phyloP scores from a whole-genome alignment of 2,113 vertebrate genomes.

The Neoarius graeffei region DNA sequence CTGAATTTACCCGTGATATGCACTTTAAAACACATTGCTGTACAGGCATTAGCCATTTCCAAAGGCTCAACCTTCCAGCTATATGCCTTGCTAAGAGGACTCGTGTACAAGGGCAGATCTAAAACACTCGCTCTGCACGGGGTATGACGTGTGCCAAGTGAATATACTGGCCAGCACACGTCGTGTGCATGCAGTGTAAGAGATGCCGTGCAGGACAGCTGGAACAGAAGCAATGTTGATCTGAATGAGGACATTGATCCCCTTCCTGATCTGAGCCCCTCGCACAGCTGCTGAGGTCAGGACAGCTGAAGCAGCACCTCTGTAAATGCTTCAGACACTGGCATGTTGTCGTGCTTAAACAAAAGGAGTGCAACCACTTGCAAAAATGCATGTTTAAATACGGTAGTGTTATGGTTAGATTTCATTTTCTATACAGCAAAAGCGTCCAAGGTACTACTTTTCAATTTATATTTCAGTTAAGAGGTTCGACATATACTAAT shows the following conservation, averaged over 20 bases:
- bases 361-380: neutral
- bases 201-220: constrained; percentile 42
- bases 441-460: neutral
- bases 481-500: neutral
- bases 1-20: no score
- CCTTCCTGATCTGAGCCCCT: constrained; percentile 28
- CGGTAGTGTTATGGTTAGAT: neutral
- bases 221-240: constrained; percentile 26
- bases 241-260: constrained; percentile 48
- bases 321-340: constrained; percentile 26
- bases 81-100: neutral
- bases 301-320: constrained; percentile 50
- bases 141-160: constrained; percentile 59
- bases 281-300: constrained; percentile 42
- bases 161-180: constrained; percentile 21
- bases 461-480: neutral
- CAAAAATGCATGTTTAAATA: neutral
- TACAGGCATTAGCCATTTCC: neutral
- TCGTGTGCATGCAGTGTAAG: constrained; percentile 12
- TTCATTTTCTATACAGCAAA: neutral
- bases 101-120: constrained; percentile 52
- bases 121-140: constrained; percentile 59
- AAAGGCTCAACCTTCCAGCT: neutral
- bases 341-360: neutral
- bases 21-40: neutral